phyloP scores from a whole-genome alignment of 2,888 invertebrate species.

The Agonum fuliginosum region DNA sequence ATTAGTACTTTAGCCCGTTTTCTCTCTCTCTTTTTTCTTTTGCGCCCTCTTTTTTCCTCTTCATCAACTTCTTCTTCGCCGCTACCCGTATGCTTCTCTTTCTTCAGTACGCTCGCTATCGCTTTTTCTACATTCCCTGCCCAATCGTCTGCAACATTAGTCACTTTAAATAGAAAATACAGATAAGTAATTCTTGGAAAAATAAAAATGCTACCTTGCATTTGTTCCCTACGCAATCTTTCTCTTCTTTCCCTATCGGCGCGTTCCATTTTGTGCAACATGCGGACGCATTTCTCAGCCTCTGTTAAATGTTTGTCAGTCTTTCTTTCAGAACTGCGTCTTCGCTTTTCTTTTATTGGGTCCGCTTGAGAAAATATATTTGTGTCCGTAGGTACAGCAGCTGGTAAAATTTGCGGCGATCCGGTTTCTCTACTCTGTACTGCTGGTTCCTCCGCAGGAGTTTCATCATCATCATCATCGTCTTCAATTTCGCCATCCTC shows the following conservation, averaged over 20 bases:
- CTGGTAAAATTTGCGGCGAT: conserved; percentile 64
- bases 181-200: too few relatives aligned
- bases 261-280: conserved; percentile 70
- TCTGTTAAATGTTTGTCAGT: conserved; percentile 70
- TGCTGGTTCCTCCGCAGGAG: conserved; percentile 75
- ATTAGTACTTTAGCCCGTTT: conserved; percentile 72
- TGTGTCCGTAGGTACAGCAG: conserved; percentile 60
- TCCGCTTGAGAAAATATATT: conserved; percentile 44
- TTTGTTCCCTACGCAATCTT: conserved; percentile 45
- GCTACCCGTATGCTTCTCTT: conserved; percentile 73
- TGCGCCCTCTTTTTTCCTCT: conserved; percentile 76
- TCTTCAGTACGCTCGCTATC: conserved; percentile 84
- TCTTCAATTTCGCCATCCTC: conserved; percentile 92
- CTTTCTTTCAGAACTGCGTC: conserved; percentile 66
- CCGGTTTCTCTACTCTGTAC: conserved; percentile 62
- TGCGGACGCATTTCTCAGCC: conserved; percentile 71
- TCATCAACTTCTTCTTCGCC: conserved; percentile 73
- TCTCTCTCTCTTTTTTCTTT: conserved; percentile 74
- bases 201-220: conserved; percentile 64
- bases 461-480: conserved; percentile 76
- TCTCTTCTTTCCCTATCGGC: conserved; percentile 66
- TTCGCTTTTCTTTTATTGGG: conserved; percentile 59
- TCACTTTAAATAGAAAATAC: too few relatives aligned
- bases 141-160: conserved; percentile 79
- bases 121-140: conserved; percentile 87